These are phyloP conservation scores for Arion vulgaris DNA, from an alignment of 1,140 invertebrate genomes.

Conservation along the genomic window DNA sequence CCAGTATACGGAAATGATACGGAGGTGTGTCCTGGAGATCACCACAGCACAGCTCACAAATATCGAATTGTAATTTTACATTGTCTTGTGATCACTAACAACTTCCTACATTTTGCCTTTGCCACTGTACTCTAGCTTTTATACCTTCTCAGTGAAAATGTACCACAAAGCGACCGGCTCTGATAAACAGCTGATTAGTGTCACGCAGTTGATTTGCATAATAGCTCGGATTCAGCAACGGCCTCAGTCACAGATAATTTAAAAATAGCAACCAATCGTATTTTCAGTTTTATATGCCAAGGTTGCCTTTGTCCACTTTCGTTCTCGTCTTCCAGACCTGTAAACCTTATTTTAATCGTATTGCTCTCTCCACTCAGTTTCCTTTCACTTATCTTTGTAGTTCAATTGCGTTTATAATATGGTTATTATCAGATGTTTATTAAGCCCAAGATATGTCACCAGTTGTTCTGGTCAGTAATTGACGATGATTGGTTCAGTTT, in stretches of 20 bases:
- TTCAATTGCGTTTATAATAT: no score
- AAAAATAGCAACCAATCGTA: not conserved
- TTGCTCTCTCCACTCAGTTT: no score
- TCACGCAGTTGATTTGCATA: slow-evolving; percentile 12
- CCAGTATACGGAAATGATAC: slow-evolving; percentile 5
- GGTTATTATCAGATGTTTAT: no score
- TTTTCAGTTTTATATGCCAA: not conserved
- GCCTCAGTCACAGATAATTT: not conserved
- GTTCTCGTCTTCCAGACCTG: not conserved
- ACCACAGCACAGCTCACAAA: not conserved
- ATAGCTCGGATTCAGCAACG: not conserved
- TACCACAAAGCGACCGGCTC: not conserved
- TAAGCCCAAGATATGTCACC: no score
- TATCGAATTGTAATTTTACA: not conserved
- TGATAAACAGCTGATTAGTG: not conserved
- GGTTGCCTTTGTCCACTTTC: not conserved
- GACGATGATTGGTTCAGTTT: no score
- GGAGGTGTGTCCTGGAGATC: slow-evolving; percentile 8
- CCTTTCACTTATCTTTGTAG: no score
- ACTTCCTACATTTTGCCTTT: not conserved
- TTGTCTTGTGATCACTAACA: not conserved
- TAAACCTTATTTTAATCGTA: no score
- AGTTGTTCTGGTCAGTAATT: no score
- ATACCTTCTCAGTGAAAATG: not conserved
- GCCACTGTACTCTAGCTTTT: not conserved